These are phyloP conservation scores for Cistogaster globosa DNA, from an alignment of 2,888 invertebrate genomes.

Conservation along the genomic window DNA sequence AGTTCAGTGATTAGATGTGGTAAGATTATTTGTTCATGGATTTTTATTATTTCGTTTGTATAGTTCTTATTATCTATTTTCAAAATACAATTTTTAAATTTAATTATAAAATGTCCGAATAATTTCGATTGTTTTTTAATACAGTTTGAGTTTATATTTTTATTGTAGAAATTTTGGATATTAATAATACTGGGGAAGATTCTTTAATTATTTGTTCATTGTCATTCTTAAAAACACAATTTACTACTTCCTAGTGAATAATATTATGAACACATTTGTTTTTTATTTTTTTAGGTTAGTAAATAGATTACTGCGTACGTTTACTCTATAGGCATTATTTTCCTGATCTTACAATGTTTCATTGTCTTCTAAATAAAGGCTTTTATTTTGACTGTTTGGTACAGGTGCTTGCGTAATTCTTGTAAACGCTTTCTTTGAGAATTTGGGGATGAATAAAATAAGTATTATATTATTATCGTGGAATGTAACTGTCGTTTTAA, in stretches of 20 bases:
- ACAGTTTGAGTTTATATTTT: too few relatives aligned
- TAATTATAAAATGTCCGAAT: constrained; percentile 52
- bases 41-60: constrained; percentile 53
- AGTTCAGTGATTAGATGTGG: constrained; percentile 57
- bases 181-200: too few relatives aligned
- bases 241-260: too few relatives aligned
- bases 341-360: constrained; percentile 11
- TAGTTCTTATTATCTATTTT: constrained; percentile 40
- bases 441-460: constrained; percentile 40
- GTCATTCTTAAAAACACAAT: too few relatives aligned
- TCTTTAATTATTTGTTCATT: too few relatives aligned
- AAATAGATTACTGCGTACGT: too few relatives aligned
- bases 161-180: too few relatives aligned
- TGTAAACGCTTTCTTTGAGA: constrained; percentile 22
- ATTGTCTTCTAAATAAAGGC: not conserved
- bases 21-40: constrained; percentile 49
- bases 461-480: constrained; percentile 59
- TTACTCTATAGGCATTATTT: too few relatives aligned
- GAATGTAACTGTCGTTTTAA: constrained; percentile 57
- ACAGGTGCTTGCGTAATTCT: constrained; percentile 39
- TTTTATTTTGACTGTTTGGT: constrained; percentile 38
- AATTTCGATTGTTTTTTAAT: constrained; percentile 29
- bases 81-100: constrained; percentile 60
- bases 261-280: constrained; percentile 40
- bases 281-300: too few relatives aligned